phyloP scores from a whole-genome alignment of 1,140 invertebrate genomes.

The Agrilus planipennis region DNA sequence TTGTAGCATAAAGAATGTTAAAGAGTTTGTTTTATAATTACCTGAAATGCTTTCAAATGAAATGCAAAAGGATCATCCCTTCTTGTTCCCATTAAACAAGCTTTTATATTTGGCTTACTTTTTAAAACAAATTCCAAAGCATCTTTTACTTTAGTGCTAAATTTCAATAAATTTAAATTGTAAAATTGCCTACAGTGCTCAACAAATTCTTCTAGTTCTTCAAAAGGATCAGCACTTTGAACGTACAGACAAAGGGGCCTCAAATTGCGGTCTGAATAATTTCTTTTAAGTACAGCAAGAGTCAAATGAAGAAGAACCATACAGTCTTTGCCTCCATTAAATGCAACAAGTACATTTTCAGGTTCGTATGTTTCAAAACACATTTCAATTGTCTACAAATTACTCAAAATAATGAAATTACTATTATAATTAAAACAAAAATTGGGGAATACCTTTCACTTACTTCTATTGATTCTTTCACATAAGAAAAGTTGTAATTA shows the following conservation, averaged over 20 bases:
- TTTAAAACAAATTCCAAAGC: conserved; percentile 50
- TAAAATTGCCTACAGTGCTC: conserved; percentile 56
- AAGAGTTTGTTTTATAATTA: conserved; percentile 22
- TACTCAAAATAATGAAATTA: background rate
- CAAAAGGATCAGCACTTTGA: conserved; percentile 61
- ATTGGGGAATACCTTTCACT: conserved; percentile 6
- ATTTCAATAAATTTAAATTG: conserved; percentile 55
- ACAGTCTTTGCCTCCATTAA: conserved; percentile 97
- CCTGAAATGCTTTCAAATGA: conserved; percentile 54
- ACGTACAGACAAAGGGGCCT: conserved; percentile 54
- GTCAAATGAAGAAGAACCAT: conserved; percentile 76
- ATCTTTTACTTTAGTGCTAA: conserved; percentile 57
- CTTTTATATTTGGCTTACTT: conserved; percentile 57
- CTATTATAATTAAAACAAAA: background rate
- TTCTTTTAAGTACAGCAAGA: conserved; percentile 48
- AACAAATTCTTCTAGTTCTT: conserved; percentile 79
- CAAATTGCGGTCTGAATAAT: conserved; percentile 25
- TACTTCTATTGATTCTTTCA: conserved; percentile 12
- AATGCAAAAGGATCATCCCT: conserved; percentile 69
- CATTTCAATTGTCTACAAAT: conserved; percentile 30
- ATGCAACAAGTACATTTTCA: conserved; percentile 74
- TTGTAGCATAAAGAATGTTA: background rate
- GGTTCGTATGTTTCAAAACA: conserved; percentile 45
- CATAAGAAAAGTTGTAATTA: too few species aligned
- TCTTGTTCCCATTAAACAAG: conserved; percentile 79